These are phyloP conservation scores for Mellivora capensis DNA, from an alignment of 2,113 vertebrate species.

Conservation along the genomic window DNA sequence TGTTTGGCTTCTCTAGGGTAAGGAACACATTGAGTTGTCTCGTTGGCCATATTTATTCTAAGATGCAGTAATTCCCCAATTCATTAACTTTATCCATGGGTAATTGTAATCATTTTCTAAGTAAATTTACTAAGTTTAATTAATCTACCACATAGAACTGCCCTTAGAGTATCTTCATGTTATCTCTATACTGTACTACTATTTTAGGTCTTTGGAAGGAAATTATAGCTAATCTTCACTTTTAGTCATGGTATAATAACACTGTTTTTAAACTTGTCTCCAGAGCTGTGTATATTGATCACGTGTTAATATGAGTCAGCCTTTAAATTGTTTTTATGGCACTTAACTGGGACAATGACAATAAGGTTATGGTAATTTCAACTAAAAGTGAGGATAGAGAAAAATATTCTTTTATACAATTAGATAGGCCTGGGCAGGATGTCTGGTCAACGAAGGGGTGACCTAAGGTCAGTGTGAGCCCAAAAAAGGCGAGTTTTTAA, in stretches of 20 bases:
- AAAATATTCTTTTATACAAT: not conserved
- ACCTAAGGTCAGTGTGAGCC: not conserved
- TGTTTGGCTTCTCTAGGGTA: not conserved
- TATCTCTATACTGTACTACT: not conserved
- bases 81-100: not conserved
- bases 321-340: not conserved
- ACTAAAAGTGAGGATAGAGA: not conserved
- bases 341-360: not conserved
- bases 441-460: not conserved
- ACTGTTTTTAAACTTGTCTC: not conserved
- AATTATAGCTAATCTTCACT: slow-evolving; percentile 4
- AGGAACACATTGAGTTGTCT: not conserved
- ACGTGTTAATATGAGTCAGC: not conserved
- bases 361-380: not conserved
- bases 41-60: not conserved
- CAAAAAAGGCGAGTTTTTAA: not conserved
- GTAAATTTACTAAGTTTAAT: not conserved
- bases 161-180: not conserved
- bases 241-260: not conserved
- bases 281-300: not conserved
- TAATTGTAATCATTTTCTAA: not conserved
- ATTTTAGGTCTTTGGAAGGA: not conserved
- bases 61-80: not conserved
- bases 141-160: not conserved
- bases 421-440: not conserved